Evolutionary conservation across 2,888 invertebrate genomes (phyloP).

Genomic region (Lordiphosa fenestrarum): DNA sequence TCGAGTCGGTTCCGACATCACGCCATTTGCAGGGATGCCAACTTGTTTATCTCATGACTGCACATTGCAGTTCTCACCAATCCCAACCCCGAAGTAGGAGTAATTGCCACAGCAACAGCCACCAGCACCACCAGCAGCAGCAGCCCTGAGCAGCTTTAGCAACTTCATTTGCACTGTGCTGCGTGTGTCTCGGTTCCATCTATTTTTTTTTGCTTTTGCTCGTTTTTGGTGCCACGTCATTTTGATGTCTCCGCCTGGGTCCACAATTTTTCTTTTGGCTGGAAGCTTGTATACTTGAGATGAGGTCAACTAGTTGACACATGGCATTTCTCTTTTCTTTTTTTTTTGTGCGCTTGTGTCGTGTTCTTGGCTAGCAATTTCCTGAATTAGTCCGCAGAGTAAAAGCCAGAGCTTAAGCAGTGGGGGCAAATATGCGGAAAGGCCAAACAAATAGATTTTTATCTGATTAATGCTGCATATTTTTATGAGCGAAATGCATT

Average conservation of each 20-base stretch:
- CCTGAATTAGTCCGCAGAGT: slow-evolving; percentile 39
- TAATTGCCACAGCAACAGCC: slow-evolving; percentile 37
- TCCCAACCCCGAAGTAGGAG: slow-evolving; percentile 11
- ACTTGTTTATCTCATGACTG: slow-evolving; percentile 69
- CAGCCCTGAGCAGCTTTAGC: slow-evolving; percentile 53
- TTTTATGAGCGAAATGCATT: neutral
- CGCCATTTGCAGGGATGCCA: slow-evolving; percentile 65
- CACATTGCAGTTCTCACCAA: slow-evolving; percentile 36
- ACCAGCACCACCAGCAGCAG: slow-evolving; percentile 26
- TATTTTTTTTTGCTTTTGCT: neutral
- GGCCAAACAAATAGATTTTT: slow-evolving; percentile 48
- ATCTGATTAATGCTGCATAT: slow-evolving; percentile 50
- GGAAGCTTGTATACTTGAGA: slow-evolving; percentile 22
- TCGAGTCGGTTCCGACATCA: slow-evolving; percentile 20
- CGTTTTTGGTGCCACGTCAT: slow-evolving; percentile 37
- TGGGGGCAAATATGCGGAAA: slow-evolving; percentile 46
- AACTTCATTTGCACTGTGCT: slow-evolving; percentile 64
- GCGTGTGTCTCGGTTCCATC: slow-evolving; percentile 10
- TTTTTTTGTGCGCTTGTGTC: slow-evolving; percentile 28
- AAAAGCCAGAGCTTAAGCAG: slow-evolving; percentile 23
- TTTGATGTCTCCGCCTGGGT: slow-evolving; percentile 51
- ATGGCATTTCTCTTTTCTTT: slow-evolving; percentile 20
- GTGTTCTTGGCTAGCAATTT: slow-evolving; percentile 43
- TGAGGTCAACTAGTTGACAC: slow-evolving; percentile 71
- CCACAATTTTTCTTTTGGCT: slow-evolving; percentile 27